Base-by-base conservation (phyloP, 2,888 invertebrate genomes). In the Metalampra italica region DNA sequence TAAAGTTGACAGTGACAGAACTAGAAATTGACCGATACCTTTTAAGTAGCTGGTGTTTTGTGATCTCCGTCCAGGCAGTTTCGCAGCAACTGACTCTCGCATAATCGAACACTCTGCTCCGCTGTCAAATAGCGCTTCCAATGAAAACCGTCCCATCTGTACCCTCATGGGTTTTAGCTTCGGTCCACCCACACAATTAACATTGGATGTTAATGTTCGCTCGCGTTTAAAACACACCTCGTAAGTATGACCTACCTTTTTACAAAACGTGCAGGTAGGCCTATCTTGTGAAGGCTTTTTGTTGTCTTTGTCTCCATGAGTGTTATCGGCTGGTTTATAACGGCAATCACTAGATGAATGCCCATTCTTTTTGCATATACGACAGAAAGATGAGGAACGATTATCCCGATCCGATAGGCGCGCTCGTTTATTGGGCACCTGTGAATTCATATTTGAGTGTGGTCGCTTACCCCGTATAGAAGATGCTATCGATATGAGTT, bases 81-180 rank as follows among this genome's bases (percentile, higher is more conserved):
- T 50, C 0, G 48, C 43, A 0, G 64, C 66, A 0, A 68, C 0
- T 0, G 65, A 60, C 32, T 65, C 65, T 0, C 62, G 50, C 1
- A 67, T 60, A 0, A 66, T 9, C 1, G 67, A 67, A 43, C 64
- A 64, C 30, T 69, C 67, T 0, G 66, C 64, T 0, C 66, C 68
- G 12, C 66, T 68, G 29, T 69, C 66, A 40, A 68, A 68, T 0
- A 66, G 41, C 0, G 64, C 52, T 1, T 43, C 22, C 0, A 64
- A 29, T 4, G 22, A 47, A 7, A 30, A 43, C 7, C 37, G 13
- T 0, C 55, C 55, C 1, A 64, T 49, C 4, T 4, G 7, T 0
- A 63, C 14, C 0, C 13, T 34, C 34, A 64, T 57, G 0, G 49
- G 39, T 30, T 44, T 50, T 22, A 53, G 14, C 15, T 57, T 60